Evolutionary conservation across 2,797 vertebrate genomes (phyloP).

Genomic region (Dermochelys coriacea): DNA sequence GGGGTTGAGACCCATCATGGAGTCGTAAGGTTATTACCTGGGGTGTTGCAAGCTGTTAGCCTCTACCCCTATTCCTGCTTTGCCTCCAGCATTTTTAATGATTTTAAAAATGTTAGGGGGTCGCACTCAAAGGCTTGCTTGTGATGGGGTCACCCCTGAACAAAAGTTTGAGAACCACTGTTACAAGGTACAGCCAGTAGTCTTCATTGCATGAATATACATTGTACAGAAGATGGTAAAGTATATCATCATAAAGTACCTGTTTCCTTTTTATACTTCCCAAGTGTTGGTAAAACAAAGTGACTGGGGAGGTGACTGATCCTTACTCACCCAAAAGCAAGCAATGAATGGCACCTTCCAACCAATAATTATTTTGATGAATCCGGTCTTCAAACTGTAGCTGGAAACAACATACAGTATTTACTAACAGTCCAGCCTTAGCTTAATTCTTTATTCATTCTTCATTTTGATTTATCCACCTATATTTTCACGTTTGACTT

Average conservation of each 20-base stretch:
- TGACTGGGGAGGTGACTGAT: neutral
- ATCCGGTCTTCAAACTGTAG: neutral
- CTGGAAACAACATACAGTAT: neutral
- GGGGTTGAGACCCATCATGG: too few relatives aligned
- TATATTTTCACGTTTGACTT: neutral
- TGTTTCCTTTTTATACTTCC: neutral
- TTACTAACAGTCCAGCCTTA: neutral
- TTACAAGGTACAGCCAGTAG: neutral
- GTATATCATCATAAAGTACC: neutral
- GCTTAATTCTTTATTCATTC: neutral
- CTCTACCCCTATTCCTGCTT: too few relatives aligned
- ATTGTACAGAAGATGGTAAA: neutral
- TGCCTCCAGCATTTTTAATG: too few relatives aligned
- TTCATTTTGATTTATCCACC: neutral
- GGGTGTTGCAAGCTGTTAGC: too few relatives aligned
- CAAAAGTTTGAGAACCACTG: too few relatives aligned
- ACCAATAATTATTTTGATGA: neutral
- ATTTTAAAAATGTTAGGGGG: too few relatives aligned
- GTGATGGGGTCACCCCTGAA: too few relatives aligned
- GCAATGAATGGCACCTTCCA: neutral
- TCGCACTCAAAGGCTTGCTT: too few relatives aligned
- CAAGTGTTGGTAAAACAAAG: neutral
- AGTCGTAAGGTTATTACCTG: too few relatives aligned
- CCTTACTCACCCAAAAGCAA: rapidly evolving
- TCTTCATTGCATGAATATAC: neutral